These are phyloP conservation scores for Brachionichthys hirsutus DNA, from an alignment of 2,113 vertebrate species.

Conservation along the genomic window DNA sequence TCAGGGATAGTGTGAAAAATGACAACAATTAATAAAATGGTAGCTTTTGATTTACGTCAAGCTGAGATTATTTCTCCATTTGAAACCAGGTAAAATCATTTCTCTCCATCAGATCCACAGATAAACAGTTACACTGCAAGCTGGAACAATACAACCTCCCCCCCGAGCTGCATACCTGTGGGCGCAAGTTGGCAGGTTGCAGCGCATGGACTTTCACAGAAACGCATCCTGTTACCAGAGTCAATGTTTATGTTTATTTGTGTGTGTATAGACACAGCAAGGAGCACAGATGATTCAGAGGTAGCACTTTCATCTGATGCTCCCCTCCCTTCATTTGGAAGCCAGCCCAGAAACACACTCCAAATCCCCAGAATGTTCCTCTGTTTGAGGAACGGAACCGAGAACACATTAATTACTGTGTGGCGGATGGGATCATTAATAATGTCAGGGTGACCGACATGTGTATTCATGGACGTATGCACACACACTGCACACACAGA, in stretches of 20 bases:
- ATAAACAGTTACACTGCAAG: slow-evolving; percentile 16
- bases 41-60: not conserved
- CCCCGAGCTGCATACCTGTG: slow-evolving; percentile 12
- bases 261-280: slow-evolving; percentile 21
- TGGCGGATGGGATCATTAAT: slow-evolving; percentile 21
- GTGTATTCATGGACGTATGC: not conserved
- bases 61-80: not conserved
- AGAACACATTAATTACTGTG: slow-evolving; percentile 7
- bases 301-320: slow-evolving; percentile 44
- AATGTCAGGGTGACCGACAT: not conserved
- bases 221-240: slow-evolving; percentile 47
- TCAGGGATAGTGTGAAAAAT: slow-evolving; percentile 17
- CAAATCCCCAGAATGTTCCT: slow-evolving; percentile 79
- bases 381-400: slow-evolving; percentile 20
- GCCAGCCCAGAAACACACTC: slow-evolving; percentile 60
- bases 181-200: slow-evolving; percentile 44
- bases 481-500: not conserved
- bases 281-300: slow-evolving; percentile 31
- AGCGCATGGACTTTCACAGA: slow-evolving; percentile 36
- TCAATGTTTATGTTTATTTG: slow-evolving; percentile 42
- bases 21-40: slow-evolving; percentile 12
- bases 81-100: too few species aligned
- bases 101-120: slow-evolving; percentile 13
- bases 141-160: slow-evolving; percentile 17
- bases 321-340: slow-evolving; percentile 32